Conservation (phyloP, 2,888 invertebrate genomes). For the Phyllotreta striolata region DNA sequence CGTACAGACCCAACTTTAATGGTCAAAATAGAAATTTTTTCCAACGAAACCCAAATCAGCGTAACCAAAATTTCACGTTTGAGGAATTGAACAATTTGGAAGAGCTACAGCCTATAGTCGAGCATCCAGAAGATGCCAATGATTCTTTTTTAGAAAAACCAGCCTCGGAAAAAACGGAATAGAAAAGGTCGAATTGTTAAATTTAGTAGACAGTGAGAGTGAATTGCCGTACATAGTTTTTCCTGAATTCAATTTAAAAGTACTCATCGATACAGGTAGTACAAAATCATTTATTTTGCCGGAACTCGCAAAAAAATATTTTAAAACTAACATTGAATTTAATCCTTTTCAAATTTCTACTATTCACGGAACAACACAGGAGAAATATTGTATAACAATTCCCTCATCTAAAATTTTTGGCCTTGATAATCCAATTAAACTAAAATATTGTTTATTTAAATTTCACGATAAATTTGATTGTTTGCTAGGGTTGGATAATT, state of each 20-base stretch:
- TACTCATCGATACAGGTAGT: constrained; percentile 22
- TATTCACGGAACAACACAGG: not conserved
- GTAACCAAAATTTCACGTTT: constrained; percentile 9
- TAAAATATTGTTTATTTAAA: constrained; percentile 15
- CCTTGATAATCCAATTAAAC: not conserved
- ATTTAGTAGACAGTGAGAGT: constrained; percentile 18
- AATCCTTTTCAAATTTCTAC: constrained; percentile 4
- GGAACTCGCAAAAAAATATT: constrained; percentile 20
- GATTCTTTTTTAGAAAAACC: constrained; percentile 23
- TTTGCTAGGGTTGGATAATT: not conserved
- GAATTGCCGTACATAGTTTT: constrained; percentile 21
- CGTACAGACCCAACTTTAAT: constrained; percentile 8
- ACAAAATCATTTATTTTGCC: constrained; percentile 27
- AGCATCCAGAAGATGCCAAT: constrained; percentile 4
- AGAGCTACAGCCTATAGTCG: constrained; percentile 12
- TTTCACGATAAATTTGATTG: not conserved
- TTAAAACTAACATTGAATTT: constrained; percentile 12
- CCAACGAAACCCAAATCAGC: constrained; percentile 3
- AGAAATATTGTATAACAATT: not conserved
- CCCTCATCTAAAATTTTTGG: constrained; percentile 6
- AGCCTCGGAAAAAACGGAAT: constrained; percentile 15
- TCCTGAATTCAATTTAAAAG: constrained; percentile 19
- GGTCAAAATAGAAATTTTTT: constrained; percentile 17
- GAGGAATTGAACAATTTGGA: constrained; percentile 21
- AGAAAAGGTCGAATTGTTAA: too few relatives aligned